Evolutionary conservation across 2,113 vertebrate species (phyloP).

Genomic region (Myanophis thanlyinensis): DNA sequence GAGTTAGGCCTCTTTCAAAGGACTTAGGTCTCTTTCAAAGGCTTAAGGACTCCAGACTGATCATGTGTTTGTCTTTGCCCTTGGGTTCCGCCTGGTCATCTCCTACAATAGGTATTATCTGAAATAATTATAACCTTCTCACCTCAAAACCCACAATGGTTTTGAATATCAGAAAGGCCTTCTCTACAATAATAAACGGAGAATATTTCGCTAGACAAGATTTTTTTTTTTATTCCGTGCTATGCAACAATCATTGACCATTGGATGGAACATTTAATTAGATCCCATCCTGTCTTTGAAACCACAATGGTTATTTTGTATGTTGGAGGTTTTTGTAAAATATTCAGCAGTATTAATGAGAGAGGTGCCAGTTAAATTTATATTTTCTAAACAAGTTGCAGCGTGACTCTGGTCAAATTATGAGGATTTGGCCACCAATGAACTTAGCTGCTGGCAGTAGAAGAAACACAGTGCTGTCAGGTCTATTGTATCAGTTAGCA

Average conservation of each 20-base stretch:
- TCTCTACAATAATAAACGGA: not conserved
- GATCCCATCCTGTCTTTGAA: not conserved
- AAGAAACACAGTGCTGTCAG: not conserved
- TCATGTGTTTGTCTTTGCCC: not conserved
- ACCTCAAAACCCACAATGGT: not conserved
- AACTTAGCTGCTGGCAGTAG: not conserved
- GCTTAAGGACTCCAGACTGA: not conserved
- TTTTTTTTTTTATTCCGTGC: not conserved
- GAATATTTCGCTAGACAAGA: not conserved
- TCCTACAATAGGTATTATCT: not conserved
- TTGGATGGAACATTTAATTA: not conserved
- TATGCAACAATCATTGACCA: not conserved
- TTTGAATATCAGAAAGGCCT: not conserved
- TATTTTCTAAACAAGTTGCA: not conserved
- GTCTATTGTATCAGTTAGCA: not conserved
- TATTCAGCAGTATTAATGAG: not conserved
- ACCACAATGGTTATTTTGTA: not conserved
- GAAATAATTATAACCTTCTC: not conserved
- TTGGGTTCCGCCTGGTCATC: not conserved
- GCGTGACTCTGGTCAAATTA: not conserved
- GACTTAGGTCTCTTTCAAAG: not conserved
- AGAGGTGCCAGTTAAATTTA: not conserved
- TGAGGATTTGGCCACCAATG: not conserved
- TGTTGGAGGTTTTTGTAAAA: not conserved
- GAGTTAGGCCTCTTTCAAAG: not conserved